Base-by-base conservation (phyloP, 2,888 invertebrate species). In the Vesta saturnalis region DNA sequence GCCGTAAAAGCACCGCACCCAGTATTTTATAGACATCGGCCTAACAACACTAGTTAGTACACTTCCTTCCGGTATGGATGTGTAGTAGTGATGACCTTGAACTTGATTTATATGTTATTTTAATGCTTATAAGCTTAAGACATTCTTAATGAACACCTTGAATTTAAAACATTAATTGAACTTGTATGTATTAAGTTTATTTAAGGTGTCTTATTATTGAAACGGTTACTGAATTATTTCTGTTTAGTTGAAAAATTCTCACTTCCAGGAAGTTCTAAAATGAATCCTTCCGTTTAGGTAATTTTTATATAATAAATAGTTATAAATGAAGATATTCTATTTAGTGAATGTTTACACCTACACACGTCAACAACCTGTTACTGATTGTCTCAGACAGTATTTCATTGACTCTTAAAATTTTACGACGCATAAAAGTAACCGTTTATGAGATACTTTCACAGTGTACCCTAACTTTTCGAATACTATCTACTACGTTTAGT, bases 351-450 rank as follows among this genome's bases (percentile, higher is more conserved):
- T 23, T 23, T 56, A 30, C 35, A 56, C 23, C 21, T 47, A 60
- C 60, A 60, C 52, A 21, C 62, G 55, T 61, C 71, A 74, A 68
- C 74, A 74, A 74, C 74, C 74, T 74, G 74, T 74, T 74, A 73
- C 73, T 77, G 78, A 78, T 81, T 79, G 81, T 81, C 80, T 79
- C 81, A 77, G 79, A 79, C 77, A 80, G 80, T 79, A 77, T 83
- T 81, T 83, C 83, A 83, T 82, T 81, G 82, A 82, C 81, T 82
- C 82, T 84, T 83, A 83, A 82, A 83, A 83, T 79, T 84, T 84
- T 83, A 84, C 81, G 82, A 81, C 79, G 77, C 83, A 83, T 84
- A 83, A 84, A 84, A 83, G 81, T 83, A 83, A 84, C 83, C 83
- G 83, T 84, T 84, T 84, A 84, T 83, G 82, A 80, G 78, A 79